These are phyloP conservation scores for Chloroceryle aenea DNA, from an alignment of 2,113 vertebrate species.

Conservation along the genomic window DNA sequence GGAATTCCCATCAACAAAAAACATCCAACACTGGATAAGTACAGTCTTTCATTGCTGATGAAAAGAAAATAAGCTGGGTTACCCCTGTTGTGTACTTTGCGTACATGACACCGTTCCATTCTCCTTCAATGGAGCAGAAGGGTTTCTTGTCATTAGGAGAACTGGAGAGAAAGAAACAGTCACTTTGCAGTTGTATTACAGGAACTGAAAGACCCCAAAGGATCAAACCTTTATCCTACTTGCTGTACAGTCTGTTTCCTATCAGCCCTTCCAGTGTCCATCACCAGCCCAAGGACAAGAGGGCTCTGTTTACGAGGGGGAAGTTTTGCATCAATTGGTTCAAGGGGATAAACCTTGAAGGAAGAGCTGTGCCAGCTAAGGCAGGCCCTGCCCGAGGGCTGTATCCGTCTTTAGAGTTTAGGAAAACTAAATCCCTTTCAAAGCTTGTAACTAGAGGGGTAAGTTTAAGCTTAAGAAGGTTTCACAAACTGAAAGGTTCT, in stretches of 20 bases:
- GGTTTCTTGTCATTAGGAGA: slow-evolving; percentile 97
- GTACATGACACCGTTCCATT: slow-evolving; percentile 98
- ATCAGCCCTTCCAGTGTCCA: not conserved
- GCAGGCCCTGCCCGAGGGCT: not conserved
- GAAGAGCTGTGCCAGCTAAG: not conserved
- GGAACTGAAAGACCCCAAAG: not conserved
- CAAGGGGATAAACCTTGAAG: not conserved
- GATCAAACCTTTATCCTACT: not conserved
- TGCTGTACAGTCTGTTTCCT: not conserved
- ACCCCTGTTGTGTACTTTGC: slow-evolving; percentile 93
- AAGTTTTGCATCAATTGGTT: not conserved
- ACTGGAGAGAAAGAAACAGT: slow-evolving; percentile 74
- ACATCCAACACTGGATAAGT: not conserved
- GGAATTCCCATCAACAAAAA: not conserved
- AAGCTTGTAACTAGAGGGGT: not conserved
- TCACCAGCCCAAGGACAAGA: not conserved
- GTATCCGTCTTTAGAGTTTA: not conserved
- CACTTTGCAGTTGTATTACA: not conserved
- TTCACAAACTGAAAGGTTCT: not conserved
- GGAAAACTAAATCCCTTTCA: not conserved
- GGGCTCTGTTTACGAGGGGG: not conserved
- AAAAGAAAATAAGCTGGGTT: slow-evolving; percentile 42
- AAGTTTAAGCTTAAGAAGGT: not conserved
- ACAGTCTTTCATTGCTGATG: not conserved
- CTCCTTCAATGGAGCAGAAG: slow-evolving; percentile 94